Evolutionary conservation across 2,113 vertebrate genomes (phyloP).

Genomic region (Cichladusa arquata): DNA sequence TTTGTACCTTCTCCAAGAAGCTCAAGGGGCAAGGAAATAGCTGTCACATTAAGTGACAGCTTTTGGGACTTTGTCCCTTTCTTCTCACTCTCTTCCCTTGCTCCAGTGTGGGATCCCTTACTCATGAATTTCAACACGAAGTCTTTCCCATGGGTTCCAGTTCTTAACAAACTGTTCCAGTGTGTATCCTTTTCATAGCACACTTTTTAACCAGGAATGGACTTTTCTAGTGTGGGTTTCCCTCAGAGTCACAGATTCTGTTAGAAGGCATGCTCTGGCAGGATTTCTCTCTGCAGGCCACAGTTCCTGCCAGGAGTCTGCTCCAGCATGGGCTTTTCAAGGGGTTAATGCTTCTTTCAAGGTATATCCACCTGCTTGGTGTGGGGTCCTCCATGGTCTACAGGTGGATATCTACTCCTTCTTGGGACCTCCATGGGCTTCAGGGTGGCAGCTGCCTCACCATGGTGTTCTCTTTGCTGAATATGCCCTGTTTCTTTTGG

Average conservation of each 20-base stretch:
- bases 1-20: background rate
- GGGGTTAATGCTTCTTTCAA: background rate
- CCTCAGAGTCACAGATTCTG: no score
- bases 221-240: background rate
- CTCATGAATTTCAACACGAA: background rate
- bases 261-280: background rate
- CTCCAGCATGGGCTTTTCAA: background rate
- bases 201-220: background rate
- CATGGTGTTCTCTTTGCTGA: background rate
- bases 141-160: background rate
- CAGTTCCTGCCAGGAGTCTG: background rate
- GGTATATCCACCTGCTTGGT: background rate
- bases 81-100: background rate
- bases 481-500: background rate
- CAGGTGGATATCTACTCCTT: background rate
- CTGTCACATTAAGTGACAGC: fast-evolving
- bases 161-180: background rate
- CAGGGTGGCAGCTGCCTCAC: background rate
- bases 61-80: background rate
- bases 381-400: background rate
- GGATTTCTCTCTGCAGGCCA: background rate
- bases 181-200: background rate
- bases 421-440: background rate
- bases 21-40: background rate
- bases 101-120: background rate